Evolutionary conservation across 2,888 invertebrate species (phyloP).

Genomic region (Antitype chi): DNA sequence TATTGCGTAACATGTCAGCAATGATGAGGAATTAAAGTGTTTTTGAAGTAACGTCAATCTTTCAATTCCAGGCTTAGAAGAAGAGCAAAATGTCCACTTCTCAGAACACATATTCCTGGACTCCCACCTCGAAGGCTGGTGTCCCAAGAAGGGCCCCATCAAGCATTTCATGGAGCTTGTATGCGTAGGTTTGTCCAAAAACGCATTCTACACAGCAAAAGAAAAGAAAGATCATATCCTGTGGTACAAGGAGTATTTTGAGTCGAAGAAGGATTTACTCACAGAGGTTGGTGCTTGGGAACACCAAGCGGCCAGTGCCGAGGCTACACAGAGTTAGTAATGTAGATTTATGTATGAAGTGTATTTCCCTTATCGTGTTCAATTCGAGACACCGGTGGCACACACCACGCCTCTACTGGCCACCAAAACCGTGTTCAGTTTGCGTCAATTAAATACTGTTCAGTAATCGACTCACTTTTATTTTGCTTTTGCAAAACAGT

Average conservation of each 20-base stretch:
- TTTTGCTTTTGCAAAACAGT: too few species aligned
- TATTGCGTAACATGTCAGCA: background rate
- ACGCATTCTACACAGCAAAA: slow-evolving; percentile 96
- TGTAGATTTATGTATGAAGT: slow-evolving; percentile 50
- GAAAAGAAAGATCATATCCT: slow-evolving; percentile 97
- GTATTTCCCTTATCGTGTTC: background rate
- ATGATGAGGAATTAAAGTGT: background rate
- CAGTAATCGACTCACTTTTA: background rate
- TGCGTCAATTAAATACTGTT: background rate
- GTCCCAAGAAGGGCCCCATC: slow-evolving; percentile 97
- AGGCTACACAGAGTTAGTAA: slow-evolving; percentile 67
- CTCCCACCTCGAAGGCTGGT: slow-evolving; percentile 95
- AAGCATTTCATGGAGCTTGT: slow-evolving; percentile 99
- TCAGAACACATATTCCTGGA: slow-evolving; percentile 99
- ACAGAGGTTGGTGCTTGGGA: slow-evolving; percentile 92
- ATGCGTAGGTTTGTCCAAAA: slow-evolving; percentile 97
- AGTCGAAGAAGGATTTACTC: slow-evolving; percentile 93
- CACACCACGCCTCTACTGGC: background rate
- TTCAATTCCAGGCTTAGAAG: slow-evolving; percentile 90
- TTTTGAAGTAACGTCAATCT: background rate
- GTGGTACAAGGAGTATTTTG: slow-evolving; percentile 98
- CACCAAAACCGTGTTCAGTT: background rate
- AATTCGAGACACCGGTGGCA: background rate
- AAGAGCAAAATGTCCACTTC: slow-evolving; percentile 94
- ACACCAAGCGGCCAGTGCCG: slow-evolving; percentile 65